Base-by-base conservation (phyloP, 1,140 invertebrate genomes). In the Neotoxoptera formosana region DNA sequence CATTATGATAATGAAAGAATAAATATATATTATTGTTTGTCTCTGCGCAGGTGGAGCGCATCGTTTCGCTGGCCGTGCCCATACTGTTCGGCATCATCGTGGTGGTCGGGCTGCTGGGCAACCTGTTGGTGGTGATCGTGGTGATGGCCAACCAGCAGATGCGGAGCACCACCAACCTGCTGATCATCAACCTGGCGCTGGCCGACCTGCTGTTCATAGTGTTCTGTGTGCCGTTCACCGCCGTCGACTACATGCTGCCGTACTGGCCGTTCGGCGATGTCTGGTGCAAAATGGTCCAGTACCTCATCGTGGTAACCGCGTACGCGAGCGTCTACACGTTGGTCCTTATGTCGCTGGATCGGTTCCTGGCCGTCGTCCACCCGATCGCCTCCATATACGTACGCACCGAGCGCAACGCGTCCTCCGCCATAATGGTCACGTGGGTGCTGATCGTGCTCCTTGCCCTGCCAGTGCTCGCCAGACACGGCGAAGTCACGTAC, bases 191-290 rank as follows among this genome's bases (percentile, higher is more conserved):
- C 95, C 95, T 98, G 88, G 98, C 98, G 2, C 96, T 98, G 36
- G 98, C 99, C 14, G 99, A 99, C 95, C 96, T 99, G 20, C 96
- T 99, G 14, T 99, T 99, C 95, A 98, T 99, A 76, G 96, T 99
- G 86, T 98, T 99, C 95, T 99, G 99, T 95, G 98, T 99, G 51
- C 99, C 99, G 0, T 98, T 98, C 95, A 99, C 98, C 9, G 98
- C 98, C 1, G 97, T 97, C 30, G 98, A 98, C 94, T 99, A 98
- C 95, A 97, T 98, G 0, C 95, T 98, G 94, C 96, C 97, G 0
- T 96, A 96, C 95, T 99, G 99, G 99, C 98, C 98, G 0, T 99
- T 99, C 95, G 98, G 98, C 21, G 97, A 97, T 94, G 95, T 97
- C 93, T 98, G 98, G 98, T 99, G 98, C 95, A 98, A 98, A 95